Percentiles rank a stretch among this genome's conserved stretches.
phyloP scores from a whole-genome alignment of 1,140 invertebrate species.

The Pseudobourletiella spinata region DNA sequence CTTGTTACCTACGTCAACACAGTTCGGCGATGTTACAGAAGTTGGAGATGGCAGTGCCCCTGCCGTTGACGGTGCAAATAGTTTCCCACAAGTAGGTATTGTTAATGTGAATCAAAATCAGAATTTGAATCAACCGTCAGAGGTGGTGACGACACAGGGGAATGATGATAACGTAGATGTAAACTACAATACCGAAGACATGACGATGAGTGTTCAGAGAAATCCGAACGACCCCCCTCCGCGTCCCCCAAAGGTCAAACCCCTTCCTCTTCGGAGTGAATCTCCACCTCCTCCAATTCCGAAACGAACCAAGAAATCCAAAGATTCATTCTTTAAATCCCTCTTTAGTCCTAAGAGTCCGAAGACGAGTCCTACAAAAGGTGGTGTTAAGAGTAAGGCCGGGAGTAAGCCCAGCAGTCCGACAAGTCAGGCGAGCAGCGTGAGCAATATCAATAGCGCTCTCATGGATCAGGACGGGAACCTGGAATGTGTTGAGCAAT shows the following conservation, averaged over 20 bases:
- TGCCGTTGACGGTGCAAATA: neutral
- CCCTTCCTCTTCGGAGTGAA: conserved; percentile 45
- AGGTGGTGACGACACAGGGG: neutral
- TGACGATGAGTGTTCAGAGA: neutral
- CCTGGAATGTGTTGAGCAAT: conserved; percentile 56
- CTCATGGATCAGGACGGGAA: neutral
- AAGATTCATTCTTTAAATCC: conserved; percentile 9
- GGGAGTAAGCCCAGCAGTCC: conserved; percentile 2
- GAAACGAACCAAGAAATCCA: conserved; percentile 38
- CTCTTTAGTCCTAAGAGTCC: conserved; percentile 7
- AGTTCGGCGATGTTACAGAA: neutral
- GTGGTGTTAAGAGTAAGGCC: neutral
- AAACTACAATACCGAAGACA: conserved; percentile 39
- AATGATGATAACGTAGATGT: neutral
- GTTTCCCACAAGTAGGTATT: neutral
- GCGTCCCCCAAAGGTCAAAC: conserved; percentile 43
- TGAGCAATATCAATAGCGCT: neutral
- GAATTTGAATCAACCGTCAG: neutral
- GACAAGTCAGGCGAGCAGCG: neutral
- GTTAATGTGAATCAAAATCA: neutral
- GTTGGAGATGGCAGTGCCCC: neutral
- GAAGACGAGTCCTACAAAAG: neutral
- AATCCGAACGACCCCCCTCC: conserved; percentile 20
- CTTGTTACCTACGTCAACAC: neutral
- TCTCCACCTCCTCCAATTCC: conserved; percentile 65